These are phyloP conservation scores for Carassius carassius DNA, from an alignment of 2,113 vertebrate species.

Conservation along the genomic window DNA sequence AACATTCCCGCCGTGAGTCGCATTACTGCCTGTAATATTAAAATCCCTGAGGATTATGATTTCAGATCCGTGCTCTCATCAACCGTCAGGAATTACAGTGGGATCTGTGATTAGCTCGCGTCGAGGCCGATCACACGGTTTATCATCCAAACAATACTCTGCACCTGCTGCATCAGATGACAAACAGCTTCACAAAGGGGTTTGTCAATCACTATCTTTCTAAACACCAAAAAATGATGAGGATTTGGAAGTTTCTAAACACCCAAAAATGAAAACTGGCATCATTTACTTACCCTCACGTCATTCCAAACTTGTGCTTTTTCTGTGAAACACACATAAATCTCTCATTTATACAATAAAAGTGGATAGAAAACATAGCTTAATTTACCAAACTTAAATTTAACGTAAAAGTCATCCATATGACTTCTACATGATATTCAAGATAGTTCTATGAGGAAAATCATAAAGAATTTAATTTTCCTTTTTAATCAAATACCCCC, in stretches of 20 bases:
- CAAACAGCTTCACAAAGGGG: neutral
- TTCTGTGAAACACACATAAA: neutral
- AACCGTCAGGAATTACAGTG: constrained; percentile 2
- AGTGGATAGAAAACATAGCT: neutral
- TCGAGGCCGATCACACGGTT: neutral
- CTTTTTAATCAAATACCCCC: neutral
- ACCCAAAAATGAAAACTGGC: neutral
- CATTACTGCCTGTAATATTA: constrained; percentile 32
- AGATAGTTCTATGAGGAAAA: too few species aligned
- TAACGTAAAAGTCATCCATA: neutral
- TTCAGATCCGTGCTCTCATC: constrained; percentile 2
- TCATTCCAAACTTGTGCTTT: neutral
- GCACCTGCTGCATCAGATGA: neutral
- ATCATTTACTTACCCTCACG: neutral
- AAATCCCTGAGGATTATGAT: constrained; percentile 37
- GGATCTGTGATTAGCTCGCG: neutral
- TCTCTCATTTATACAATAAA: neutral
- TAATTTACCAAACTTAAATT: neutral
- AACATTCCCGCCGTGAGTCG: neutral
- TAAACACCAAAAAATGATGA: neutral
- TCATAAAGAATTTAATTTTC: too few species aligned
- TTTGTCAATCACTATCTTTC: neutral
- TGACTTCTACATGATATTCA: neutral
- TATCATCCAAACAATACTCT: neutral
- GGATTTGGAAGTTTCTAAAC: neutral